Base-by-base conservation (phyloP, 2,797 vertebrate species). In the Hippoglossus hippoglossus region DNA sequence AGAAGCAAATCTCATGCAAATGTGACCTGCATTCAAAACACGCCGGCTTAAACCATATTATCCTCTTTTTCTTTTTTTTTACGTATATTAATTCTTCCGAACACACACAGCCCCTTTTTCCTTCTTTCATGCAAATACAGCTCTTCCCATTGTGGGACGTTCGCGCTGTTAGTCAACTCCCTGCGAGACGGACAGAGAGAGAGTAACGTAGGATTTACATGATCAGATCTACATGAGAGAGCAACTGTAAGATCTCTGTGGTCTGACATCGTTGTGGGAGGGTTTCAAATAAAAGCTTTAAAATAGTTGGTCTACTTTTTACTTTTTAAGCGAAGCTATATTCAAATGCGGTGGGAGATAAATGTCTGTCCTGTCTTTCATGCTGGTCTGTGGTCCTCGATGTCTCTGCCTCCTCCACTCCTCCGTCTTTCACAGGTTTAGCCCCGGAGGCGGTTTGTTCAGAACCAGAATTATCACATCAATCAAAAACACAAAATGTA, bases 391-490 rank as follows among this genome's bases (percentile, higher is more conserved):
- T 75, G 68, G 26, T 49, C 39, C 46, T 21, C 34, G 66, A 63
- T 54, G 26, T 5, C 58, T 19, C 58, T 44, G 24, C 52, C 44
- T 21, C 68, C 64, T 16, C 11, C 67, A 7, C 49, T 8, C 21
- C 58, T 41, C 62, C 1, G 0, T 54, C 44, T 69, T 59, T 71
- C 16, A 19, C 79, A 67, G 73, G 65, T 88, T 81, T 36, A 63
- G 73, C 80, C 75, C 22, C 22, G 25, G 73, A 82, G 82, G 86
- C 80, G 63, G 51, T 52, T 46, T 81, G 84, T 81, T 90, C 80
- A 86, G 59, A 81, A 76, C 76, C 76, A 87, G 81, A 88, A 91
- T 92, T 90, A 92, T 89, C 89, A 92, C 89, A 91, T 93, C 88
- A 92, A 91, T 91, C 85, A 87, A 77, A 82, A 82, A 53, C 56